Percentiles rank a stretch among this genome's conserved stretches.
These are phyloP conservation scores for Percopsis omiscomaycus DNA, from an alignment of 2,797 vertebrate species.

Conservation along the genomic window DNA sequence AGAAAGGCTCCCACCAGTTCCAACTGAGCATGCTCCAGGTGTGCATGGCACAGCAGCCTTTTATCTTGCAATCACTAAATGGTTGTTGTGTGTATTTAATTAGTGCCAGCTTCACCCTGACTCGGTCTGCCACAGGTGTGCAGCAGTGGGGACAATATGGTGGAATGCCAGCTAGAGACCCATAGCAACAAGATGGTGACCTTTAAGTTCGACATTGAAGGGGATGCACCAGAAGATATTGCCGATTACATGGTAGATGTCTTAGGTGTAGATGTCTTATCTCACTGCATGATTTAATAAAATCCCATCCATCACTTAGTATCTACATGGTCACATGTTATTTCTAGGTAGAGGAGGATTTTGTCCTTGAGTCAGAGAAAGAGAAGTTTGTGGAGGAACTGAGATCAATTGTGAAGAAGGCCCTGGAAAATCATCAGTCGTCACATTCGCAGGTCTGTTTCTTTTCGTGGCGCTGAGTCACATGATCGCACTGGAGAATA, in stretches of 20 bases:
- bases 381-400: constrained; percentile 90
- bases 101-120: background rate
- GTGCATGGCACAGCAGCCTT: background rate
- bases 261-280: constrained; percentile 1
- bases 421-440: constrained; percentile 82
- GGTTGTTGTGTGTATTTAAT: background rate
- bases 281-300: background rate
- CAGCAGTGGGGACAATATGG: constrained; percentile 89
- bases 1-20: constrained; percentile 84
- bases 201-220: constrained; percentile 95
- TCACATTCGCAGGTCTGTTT: constrained; percentile 73
- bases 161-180: constrained; percentile 94
- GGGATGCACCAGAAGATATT: constrained; percentile 92
- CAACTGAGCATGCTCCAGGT: constrained; percentile 92
- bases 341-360: constrained; percentile 89
- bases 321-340: constrained; percentile 26
- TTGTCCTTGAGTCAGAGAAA: constrained; percentile 88
- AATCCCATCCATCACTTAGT: background rate
- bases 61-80: background rate
- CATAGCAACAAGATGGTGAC: constrained; percentile 97
- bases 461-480: background rate
- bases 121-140: constrained; percentile 79
- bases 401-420: constrained; percentile 81
- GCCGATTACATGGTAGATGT: constrained; percentile 88
- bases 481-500: too few relatives aligned